Evolutionary conservation across 2,888 invertebrate genomes (phyloP).

Genomic region (Cryptops parisi): DNA sequence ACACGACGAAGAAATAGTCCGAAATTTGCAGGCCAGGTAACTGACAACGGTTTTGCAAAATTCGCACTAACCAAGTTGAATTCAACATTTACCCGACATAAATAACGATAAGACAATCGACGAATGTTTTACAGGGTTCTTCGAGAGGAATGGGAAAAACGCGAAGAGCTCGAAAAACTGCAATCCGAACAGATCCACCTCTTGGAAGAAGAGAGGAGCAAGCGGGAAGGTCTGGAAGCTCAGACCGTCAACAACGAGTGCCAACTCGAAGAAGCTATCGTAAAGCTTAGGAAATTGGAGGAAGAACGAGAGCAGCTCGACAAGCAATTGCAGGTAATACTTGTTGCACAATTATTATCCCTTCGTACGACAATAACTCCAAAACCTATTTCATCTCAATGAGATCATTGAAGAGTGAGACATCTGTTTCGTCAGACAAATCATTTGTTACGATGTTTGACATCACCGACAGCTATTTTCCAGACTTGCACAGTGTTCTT

Average conservation of each 20-base stretch:
- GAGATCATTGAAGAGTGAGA: no score
- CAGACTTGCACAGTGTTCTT: neutral
- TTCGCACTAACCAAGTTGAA: no score
- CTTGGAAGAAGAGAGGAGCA: constrained; percentile 56
- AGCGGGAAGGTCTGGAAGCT: constrained; percentile 56
- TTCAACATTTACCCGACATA: no score
- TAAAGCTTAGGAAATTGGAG: constrained; percentile 52
- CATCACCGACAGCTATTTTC: neutral
- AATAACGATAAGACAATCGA: neutral
- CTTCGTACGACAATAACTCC: neutral
- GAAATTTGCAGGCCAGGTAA: constrained; percentile 32
- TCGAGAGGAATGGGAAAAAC: constrained; percentile 68
- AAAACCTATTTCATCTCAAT: neutral
- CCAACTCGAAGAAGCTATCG: constrained; percentile 56
- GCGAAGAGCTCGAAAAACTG: constrained; percentile 63
- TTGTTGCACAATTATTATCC: no score
- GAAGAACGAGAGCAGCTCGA: constrained; percentile 53
- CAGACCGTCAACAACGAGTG: constrained; percentile 54
- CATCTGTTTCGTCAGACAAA: no score
- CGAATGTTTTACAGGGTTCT: constrained; percentile 38
- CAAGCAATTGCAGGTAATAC: constrained; percentile 46
- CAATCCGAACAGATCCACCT: constrained; percentile 59
- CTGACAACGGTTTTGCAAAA: no score
- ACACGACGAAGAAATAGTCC: constrained; percentile 62
- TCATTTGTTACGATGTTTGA: neutral